Percentiles rank a stretch among this genome's conserved stretches.
Conservation (phyloP, 2,797 vertebrate genomes). For the Rousettus madagascariensis region DNA sequence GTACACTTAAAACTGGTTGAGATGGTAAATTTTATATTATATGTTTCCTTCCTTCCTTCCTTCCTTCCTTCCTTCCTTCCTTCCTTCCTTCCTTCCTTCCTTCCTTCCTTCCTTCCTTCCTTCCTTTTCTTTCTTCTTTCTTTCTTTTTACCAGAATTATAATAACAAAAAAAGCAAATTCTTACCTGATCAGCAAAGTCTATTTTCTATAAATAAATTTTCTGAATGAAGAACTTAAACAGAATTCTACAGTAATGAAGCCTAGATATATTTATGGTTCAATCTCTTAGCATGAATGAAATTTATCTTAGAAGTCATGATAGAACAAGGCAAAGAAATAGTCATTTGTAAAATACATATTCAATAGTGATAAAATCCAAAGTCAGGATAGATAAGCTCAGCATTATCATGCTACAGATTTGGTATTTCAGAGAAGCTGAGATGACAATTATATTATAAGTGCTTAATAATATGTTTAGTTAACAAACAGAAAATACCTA, state of each 20-base stretch:
- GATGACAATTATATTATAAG: background rate
- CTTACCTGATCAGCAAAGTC: background rate
- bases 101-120: too few species aligned
- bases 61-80: too few species aligned
- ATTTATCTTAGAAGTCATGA: background rate
- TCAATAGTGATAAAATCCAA: background rate
- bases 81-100: too few species aligned
- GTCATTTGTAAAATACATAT: background rate
- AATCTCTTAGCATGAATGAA: background rate
- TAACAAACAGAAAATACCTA: background rate
- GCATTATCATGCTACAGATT: background rate
- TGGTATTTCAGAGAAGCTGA: conserved; percentile 1
- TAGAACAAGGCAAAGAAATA: background rate
- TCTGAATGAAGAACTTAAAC: background rate
- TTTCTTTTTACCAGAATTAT: background rate
- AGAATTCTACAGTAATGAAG: background rate
- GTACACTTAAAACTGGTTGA: background rate
- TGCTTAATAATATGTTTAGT: background rate
- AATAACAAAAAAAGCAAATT: background rate
- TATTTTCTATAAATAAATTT: background rate
- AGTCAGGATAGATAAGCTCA: background rate
- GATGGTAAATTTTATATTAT: background rate
- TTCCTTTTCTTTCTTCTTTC: too few species aligned
- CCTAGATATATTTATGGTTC: background rate
- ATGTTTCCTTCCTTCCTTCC: background rate